phyloP scores from a whole-genome alignment of 2,797 vertebrate genomes.

The Anomalospiza imberbis region DNA sequence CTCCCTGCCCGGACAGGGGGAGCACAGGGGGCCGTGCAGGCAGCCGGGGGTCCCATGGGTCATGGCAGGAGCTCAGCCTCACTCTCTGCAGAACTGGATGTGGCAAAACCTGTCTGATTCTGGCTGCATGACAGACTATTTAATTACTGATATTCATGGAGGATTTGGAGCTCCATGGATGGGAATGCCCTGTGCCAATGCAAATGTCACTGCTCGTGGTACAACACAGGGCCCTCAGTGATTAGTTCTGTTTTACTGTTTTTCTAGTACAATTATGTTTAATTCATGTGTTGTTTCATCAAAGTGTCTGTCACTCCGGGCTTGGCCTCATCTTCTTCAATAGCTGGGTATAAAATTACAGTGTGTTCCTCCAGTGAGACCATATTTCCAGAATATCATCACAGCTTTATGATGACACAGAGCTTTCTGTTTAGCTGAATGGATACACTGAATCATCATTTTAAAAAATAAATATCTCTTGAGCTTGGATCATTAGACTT shows the following conservation, averaged over 20 bases:
- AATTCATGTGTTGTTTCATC: constrained; percentile 60
- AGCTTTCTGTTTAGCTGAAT: constrained; percentile 34
- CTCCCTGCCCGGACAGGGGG: neutral
- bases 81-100: neutral
- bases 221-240: neutral
- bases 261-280: constrained; percentile 50
- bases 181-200: constrained; percentile 16
- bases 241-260: constrained; percentile 50
- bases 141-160: constrained; percentile 17
- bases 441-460: neutral
- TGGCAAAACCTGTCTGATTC: neutral
- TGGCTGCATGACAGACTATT: neutral
- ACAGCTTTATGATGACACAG: constrained; percentile 48
- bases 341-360: constrained; percentile 59
- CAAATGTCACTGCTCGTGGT: constrained; percentile 2
- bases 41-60: rapidly evolving
- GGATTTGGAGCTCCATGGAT: neutral
- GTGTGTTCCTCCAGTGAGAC: constrained; percentile 41
- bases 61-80: rapidly evolving
- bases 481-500: neutral
- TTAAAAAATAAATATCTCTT: neutral
- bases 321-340: constrained; percentile 54
- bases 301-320: constrained; percentile 36
- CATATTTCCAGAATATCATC: constrained; percentile 36
- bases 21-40: rapidly evolving